Conservation (phyloP, 1,140 invertebrate genomes). For the Tetragonula clypearis region DNA sequence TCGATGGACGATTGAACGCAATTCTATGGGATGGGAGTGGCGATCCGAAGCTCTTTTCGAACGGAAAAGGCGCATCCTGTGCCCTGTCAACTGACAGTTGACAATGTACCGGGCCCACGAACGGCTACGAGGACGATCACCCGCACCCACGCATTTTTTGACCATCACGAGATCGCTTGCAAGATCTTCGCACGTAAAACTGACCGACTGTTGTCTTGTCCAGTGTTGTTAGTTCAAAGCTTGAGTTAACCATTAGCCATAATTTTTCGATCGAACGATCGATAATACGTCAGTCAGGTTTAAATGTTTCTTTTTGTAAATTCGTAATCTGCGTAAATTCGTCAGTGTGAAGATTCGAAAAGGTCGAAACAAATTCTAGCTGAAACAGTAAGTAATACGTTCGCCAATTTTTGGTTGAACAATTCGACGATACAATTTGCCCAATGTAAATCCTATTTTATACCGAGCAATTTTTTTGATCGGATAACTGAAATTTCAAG, state of each 20-base stretch:
- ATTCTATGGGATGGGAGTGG: slow-evolving; percentile 72
- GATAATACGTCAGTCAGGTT: too few species aligned
- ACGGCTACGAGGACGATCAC: slow-evolving; percentile 30
- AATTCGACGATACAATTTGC: too few species aligned
- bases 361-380: too few species aligned
- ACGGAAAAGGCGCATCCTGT: slow-evolving; percentile 71
- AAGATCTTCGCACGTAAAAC: neutral
- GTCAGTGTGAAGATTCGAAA: too few species aligned
- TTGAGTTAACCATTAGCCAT: neutral
- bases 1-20: slow-evolving; percentile 68
- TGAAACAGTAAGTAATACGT: too few species aligned
- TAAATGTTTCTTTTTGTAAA: too few species aligned
- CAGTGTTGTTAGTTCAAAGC: neutral
- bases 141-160: slow-evolving; percentile 41
- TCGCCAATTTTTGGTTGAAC: too few species aligned
- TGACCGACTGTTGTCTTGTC: neutral
- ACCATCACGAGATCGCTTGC: neutral
- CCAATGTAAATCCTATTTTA: too few species aligned
- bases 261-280: too few species aligned
- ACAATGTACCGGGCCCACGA: slow-evolving; percentile 63
- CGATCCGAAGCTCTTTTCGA: slow-evolving; percentile 60
- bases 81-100: slow-evolving; percentile 70
- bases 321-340: too few species aligned
- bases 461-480: too few species aligned
- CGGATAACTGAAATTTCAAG: too few species aligned